Conservation (phyloP, 2,888 invertebrate species). For the Nesidiocoris tenuis region DNA sequence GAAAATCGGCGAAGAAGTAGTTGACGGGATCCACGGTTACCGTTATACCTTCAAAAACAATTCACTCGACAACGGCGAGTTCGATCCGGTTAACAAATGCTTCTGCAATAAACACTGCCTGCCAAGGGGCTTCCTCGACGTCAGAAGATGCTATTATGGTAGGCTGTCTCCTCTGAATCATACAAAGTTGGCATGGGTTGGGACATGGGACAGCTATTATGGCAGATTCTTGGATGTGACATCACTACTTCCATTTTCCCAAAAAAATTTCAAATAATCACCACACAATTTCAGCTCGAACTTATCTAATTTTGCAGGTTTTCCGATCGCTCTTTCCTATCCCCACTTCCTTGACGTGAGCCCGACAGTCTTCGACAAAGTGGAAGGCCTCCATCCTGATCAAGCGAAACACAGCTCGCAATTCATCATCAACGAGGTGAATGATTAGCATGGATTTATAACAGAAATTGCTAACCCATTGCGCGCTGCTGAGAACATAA, state of each 20-base stretch:
- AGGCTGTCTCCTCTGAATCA: constrained; percentile 49
- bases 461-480: too few relatives aligned
- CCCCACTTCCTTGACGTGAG: constrained; percentile 83
- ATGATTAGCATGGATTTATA: too few relatives aligned
- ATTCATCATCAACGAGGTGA: constrained; percentile 78
- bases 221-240: too few relatives aligned
- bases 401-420: constrained; percentile 65
- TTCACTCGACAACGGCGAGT: constrained; percentile 73
- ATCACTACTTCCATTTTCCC: too few relatives aligned
- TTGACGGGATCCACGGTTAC: constrained; percentile 66
- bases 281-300: too few relatives aligned
- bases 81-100: constrained; percentile 73
- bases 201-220: too few relatives aligned
- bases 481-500: too few relatives aligned
- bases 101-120: constrained; percentile 74
- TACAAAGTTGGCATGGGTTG: too few relatives aligned
- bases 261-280: too few relatives aligned
- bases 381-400: constrained; percentile 69
- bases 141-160: constrained; percentile 83
- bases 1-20: constrained; percentile 60
- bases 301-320: constrained; percentile 63
- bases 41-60: constrained; percentile 75
- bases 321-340: constrained; percentile 83
- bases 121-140: constrained; percentile 75
- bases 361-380: constrained; percentile 62